These are phyloP conservation scores for Syrista parreyssii DNA, from an alignment of 2,888 invertebrate species.

Conservation along the genomic window DNA sequence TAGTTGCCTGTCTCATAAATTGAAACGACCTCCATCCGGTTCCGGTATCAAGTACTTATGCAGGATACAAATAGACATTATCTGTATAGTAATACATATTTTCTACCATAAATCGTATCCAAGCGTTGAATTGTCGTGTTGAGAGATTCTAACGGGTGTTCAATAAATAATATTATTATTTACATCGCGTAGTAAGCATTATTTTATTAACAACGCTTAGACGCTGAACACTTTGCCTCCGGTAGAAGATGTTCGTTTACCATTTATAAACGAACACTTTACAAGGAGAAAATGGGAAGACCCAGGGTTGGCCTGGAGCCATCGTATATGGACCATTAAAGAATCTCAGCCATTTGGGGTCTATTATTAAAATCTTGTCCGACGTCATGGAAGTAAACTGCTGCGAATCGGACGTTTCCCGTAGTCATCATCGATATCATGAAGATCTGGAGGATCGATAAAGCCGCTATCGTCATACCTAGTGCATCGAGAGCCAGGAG, in stretches of 20 bases:
- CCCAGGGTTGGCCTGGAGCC: background rate
- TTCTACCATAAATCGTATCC: background rate
- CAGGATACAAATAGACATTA: background rate
- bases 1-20: background rate
- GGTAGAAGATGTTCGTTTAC: conserved; percentile 32
- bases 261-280: conserved; percentile 29
- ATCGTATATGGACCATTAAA: background rate
- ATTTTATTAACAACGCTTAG: background rate
- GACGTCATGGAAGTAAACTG: conserved; percentile 56
- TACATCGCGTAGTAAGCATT: background rate
- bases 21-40: background rate
- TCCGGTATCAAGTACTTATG: background rate
- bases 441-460: conserved; percentile 76
- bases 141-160: background rate
- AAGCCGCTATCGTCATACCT: conserved; percentile 81
- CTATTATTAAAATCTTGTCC: conserved; percentile 37
- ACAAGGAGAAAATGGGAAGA: background rate
- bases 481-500: conserved; percentile 70
- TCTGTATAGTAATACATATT: background rate
- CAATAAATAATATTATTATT: background rate
- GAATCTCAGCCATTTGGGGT: background rate
- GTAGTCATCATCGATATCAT: conserved; percentile 78
- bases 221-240: background rate
- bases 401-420: conserved; percentile 70
- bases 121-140: background rate